These are phyloP conservation scores for Candoia aspera DNA, from an alignment of 2,113 vertebrate genomes.

Conservation along the genomic window DNA sequence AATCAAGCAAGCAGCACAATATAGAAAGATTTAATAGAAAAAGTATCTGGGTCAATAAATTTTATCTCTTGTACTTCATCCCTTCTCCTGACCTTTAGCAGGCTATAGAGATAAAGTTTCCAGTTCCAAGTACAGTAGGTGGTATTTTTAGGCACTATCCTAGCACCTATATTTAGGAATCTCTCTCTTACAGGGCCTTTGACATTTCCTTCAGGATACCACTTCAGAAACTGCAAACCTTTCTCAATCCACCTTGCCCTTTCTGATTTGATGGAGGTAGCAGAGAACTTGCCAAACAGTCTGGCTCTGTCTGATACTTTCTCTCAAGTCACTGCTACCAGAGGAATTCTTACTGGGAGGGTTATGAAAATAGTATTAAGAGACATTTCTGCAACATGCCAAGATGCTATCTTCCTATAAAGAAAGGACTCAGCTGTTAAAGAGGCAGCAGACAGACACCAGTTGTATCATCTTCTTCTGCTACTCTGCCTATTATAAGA, in stretches of 20 bases:
- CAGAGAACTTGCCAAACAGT: not conserved
- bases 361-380: not conserved
- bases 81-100: slow-evolving; percentile 31
- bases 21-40: not conserved
- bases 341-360: too few relatives aligned
- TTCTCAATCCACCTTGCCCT: not conserved
- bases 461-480: not conserved
- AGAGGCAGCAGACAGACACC: not conserved
- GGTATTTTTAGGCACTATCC: slow-evolving; percentile 46
- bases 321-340: too few relatives aligned
- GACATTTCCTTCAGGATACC: slow-evolving; percentile 58
- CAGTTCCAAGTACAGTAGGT: slow-evolving; percentile 27
- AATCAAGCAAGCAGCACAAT: not conserved
- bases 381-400: not conserved
- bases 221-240: not conserved
- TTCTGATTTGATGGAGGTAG: not conserved
- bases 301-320: not conserved
- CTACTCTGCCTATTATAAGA: not conserved
- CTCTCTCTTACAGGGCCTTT: slow-evolving; percentile 44
- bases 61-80: not conserved
- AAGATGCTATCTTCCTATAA: not conserved
- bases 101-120: slow-evolving; percentile 43
- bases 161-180: slow-evolving; percentile 57
- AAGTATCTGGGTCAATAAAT: not conserved
- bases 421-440: not conserved